phyloP scores from a whole-genome alignment of 2,113 vertebrate species.

The Callipepla californica region DNA sequence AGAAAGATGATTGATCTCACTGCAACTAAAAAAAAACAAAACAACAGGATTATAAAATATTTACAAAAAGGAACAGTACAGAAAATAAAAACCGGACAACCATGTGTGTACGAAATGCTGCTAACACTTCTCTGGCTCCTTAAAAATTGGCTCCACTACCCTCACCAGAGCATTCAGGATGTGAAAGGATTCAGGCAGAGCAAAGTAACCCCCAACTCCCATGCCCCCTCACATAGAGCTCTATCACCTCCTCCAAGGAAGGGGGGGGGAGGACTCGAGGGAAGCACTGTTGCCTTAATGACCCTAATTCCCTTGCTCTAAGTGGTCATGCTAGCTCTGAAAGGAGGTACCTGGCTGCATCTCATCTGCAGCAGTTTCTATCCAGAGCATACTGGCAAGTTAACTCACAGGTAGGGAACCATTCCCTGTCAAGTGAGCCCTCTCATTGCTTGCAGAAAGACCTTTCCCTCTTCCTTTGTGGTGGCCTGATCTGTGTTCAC shows the following conservation, averaged over 20 bases:
- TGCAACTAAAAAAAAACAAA: slow-evolving; percentile 64
- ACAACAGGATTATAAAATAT: slow-evolving; percentile 68
- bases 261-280: background rate
- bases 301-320: background rate
- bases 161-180: slow-evolving; percentile 16
- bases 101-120: slow-evolving; percentile 40
- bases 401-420: slow-evolving; percentile 37
- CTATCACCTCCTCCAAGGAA: background rate
- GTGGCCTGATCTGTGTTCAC: slow-evolving; percentile 4
- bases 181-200: slow-evolving; percentile 16
- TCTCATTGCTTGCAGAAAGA: background rate
- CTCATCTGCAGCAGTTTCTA: background rate
- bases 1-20: slow-evolving; percentile 53
- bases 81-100: slow-evolving; percentile 54
- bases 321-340: background rate
- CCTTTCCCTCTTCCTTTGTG: background rate
- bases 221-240: background rate
- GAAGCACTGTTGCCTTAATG: background rate
- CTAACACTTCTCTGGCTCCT: slow-evolving; percentile 14
- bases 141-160: slow-evolving; percentile 33
- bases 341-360: background rate
- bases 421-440: background rate
- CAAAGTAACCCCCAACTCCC: background rate
- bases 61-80: slow-evolving; percentile 59
- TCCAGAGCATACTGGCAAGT: slow-evolving; percentile 3